Base-by-base conservation (phyloP, 2,797 vertebrate species). In the Coracias cyanogaster region DNA sequence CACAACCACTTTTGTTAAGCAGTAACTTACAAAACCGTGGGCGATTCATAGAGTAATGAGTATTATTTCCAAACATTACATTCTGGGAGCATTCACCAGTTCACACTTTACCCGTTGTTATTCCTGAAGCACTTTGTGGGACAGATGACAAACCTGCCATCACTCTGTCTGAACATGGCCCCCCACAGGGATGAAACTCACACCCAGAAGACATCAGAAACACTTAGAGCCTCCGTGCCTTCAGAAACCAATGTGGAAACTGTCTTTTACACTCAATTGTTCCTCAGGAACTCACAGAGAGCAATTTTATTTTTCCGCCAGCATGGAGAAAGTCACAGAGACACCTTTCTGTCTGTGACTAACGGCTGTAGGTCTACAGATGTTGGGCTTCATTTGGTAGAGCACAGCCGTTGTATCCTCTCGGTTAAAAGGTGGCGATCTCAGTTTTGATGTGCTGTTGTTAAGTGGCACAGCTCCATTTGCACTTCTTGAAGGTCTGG, bases 401-500 rank as follows among this genome's bases (percentile, higher is more conserved):
- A 92, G 82, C 3, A 0, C 49, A 74, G 89, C 15, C 89, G 65
- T 74, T 94, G 89, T 93, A 43, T 74, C 39, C 65, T 66, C 71
- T 72, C 2, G 21, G 64, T 91, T 92, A 67, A 94, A 96, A 96
- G 78, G 82, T 37, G 48, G 46, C 45, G 79, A 61, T 60, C 82
- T 83, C 8, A 1, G 66, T 37, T 94, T 94, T 96, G 92, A 96
- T 92, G 79, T 82, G 61, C 78, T 95, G 93, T 81, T 96, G 91
- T 94, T 88, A 95, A 93, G 62, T 61, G 54, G 31, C 77, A 52
- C 1, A 86, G 73, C 52, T 93, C 87, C 93, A 69, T 95, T 97
- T 86, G 46, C 91, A 93, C 76, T 95, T 94, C 94, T 85, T 74
- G 95, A 94, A 94, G 88, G 78, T 76, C 89, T 84, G 39, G 79